Evolutionary conservation across 2,888 invertebrate species (phyloP).

Genomic region (Siphonodentalium dalli): DNA sequence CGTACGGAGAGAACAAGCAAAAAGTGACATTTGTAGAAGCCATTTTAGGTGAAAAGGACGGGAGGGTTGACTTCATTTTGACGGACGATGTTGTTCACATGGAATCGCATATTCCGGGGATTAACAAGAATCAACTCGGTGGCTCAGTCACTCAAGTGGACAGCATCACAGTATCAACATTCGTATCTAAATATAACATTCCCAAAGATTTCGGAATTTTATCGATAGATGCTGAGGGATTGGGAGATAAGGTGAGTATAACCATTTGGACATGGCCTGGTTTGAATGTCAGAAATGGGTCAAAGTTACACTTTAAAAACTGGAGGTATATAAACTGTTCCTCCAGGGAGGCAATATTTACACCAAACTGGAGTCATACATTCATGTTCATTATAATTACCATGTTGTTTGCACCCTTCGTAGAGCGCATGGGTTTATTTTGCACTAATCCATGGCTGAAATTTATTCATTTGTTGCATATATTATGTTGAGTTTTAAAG

Average conservation of each 20-base stretch:
- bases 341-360: too few relatives aligned
- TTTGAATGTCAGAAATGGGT: too few relatives aligned
- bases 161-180: constrained; percentile 39
- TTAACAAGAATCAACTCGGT: constrained; percentile 2
- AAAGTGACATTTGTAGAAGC: constrained; percentile 39
- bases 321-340: too few relatives aligned
- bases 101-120: constrained; percentile 38
- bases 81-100: constrained; percentile 34
- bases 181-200: constrained; percentile 35
- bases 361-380: too few relatives aligned
- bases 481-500: too few relatives aligned
- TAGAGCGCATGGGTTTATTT: too few relatives aligned
- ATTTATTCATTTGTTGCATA: too few relatives aligned
- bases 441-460: too few relatives aligned
- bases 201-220: constrained; percentile 47
- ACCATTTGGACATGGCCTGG: too few relatives aligned
- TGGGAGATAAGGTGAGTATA: constrained; percentile 43
- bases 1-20: constrained; percentile 33
- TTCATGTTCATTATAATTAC: too few relatives aligned
- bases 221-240: constrained; percentile 53
- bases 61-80: constrained; percentile 35
- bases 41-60: constrained; percentile 37
- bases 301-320: too few relatives aligned
- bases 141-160: constrained; percentile 21
- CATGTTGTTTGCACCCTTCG: too few relatives aligned